phyloP scores from a whole-genome alignment of 2,888 invertebrate genomes.

The Chrysolina americana region DNA sequence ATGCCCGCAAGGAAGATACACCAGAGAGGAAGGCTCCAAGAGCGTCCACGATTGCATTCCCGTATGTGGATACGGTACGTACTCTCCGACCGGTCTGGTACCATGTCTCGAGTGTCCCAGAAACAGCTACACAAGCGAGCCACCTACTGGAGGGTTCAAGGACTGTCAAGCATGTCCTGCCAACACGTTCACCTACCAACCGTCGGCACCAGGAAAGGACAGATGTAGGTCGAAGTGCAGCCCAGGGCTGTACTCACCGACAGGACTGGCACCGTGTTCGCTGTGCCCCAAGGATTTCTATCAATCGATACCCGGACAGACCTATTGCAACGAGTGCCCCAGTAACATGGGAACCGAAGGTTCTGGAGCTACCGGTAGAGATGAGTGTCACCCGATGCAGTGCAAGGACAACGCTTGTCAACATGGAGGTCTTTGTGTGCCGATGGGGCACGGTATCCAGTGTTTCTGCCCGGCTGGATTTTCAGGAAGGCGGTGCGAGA shows the following conservation, averaged over 20 bases:
- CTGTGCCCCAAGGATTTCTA: slow-evolving; percentile 94
- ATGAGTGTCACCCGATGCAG: slow-evolving; percentile 89
- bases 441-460: slow-evolving; percentile 88
- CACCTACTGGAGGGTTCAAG: slow-evolving; percentile 91
- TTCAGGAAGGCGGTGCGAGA: slow-evolving; percentile 92
- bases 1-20: slow-evolving; percentile 95
- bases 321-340: slow-evolving; percentile 90
- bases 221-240: slow-evolving; percentile 90
- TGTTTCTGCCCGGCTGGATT: slow-evolving; percentile 97
- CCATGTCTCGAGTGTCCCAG: slow-evolving; percentile 95
- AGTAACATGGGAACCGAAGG: slow-evolving; percentile 90
- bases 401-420: slow-evolving; percentile 91
- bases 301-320: slow-evolving; percentile 88
- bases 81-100: slow-evolving; percentile 93
- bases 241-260: slow-evolving; percentile 92
- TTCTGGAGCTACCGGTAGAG: slow-evolving; percentile 84
- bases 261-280: slow-evolving; percentile 94
- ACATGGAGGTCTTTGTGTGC: slow-evolving; percentile 92
- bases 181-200: slow-evolving; percentile 91
- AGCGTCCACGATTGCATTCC: slow-evolving; percentile 89
- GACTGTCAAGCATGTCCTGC: slow-evolving; percentile 95
- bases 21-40: slow-evolving; percentile 91
- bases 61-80: slow-evolving; percentile 96
- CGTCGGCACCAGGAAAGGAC: slow-evolving; percentile 87
- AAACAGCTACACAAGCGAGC: slow-evolving; percentile 90